phyloP scores from a whole-genome alignment of 1,140 invertebrate species.

The Octopus bimaculoides region DNA sequence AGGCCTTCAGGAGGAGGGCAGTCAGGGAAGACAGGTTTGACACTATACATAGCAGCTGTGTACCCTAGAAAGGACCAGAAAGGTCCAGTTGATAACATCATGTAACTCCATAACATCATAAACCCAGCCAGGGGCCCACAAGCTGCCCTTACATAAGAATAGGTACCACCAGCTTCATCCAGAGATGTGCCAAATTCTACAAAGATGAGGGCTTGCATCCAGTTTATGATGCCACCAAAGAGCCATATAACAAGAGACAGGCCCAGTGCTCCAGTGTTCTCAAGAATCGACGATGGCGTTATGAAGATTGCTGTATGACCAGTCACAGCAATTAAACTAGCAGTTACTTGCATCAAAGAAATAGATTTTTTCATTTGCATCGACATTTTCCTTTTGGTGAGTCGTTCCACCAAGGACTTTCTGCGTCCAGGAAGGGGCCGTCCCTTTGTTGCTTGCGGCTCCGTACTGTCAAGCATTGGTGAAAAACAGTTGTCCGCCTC shows the following conservation, averaged over 20 bases:
- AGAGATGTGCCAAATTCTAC: constrained; percentile 93
- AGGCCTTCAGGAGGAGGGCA: constrained; percentile 36
- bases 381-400: constrained; percentile 20
- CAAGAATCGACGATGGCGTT: constrained; percentile 40
- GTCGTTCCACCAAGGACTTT: constrained; percentile 12
- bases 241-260: constrained; percentile 85
- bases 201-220: constrained; percentile 90
- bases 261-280: constrained; percentile 37
- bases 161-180: constrained; percentile 93
- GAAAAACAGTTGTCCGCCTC: too few species aligned
- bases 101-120: constrained; percentile 85
- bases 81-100: constrained; percentile 69
- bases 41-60: constrained; percentile 47
- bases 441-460: background rate
- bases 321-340: constrained; percentile 47
- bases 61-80: constrained; percentile 57
- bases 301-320: constrained; percentile 48
- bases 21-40: constrained; percentile 40
- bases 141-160: constrained; percentile 89
- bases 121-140: constrained; percentile 87
- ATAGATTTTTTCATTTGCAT: constrained; percentile 44
- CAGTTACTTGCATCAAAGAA: constrained; percentile 36
- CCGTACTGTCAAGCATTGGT: background rate
- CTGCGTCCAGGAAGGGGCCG: constrained; percentile 7
- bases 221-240: constrained; percentile 70